phyloP scores from a whole-genome alignment of 2,797 vertebrate genomes.

The Manis javanica region DNA sequence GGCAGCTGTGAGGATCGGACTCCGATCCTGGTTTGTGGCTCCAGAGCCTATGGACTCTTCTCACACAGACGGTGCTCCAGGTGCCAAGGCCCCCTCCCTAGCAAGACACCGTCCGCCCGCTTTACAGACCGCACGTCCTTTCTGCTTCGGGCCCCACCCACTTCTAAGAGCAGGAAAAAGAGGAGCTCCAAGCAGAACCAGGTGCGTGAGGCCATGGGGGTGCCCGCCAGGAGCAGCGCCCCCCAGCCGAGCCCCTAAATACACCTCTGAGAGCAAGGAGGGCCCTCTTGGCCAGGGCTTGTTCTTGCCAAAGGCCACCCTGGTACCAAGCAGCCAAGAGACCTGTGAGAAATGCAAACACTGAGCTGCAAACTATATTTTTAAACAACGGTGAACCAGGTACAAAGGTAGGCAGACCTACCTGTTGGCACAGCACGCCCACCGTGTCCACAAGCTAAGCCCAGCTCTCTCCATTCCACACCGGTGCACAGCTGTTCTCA shows the following conservation, averaged over 20 bases:
- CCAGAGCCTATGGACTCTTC: background rate
- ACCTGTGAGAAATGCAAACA: background rate
- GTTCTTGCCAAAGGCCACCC: background rate
- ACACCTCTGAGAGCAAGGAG: too few relatives aligned
- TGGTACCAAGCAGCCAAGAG: background rate
- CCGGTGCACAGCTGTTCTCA: background rate
- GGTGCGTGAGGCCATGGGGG: too few relatives aligned
- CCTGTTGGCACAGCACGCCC: background rate
- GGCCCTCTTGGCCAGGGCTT: background rate
- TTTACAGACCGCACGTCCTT: background rate
- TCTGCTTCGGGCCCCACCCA: background rate
- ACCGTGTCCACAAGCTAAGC: background rate
- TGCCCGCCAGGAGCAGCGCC: rapidly evolving
- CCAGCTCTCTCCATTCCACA: background rate
- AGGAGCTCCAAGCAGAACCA: background rate
- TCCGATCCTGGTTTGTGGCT: background rate
- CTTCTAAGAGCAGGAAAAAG: background rate
- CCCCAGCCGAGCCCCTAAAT: background rate
- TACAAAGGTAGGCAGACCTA: background rate
- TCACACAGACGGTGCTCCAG: background rate
- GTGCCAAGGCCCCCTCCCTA: background rate
- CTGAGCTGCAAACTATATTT: background rate
- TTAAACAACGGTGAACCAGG: background rate
- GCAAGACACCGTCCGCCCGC: background rate
- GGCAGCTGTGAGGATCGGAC: background rate